Percentiles rank a stretch among this genome's conserved stretches.
These are phyloP conservation scores for Bradysia coprophila DNA, from an alignment of 1,140 invertebrate genomes.

Conservation along the genomic window DNA sequence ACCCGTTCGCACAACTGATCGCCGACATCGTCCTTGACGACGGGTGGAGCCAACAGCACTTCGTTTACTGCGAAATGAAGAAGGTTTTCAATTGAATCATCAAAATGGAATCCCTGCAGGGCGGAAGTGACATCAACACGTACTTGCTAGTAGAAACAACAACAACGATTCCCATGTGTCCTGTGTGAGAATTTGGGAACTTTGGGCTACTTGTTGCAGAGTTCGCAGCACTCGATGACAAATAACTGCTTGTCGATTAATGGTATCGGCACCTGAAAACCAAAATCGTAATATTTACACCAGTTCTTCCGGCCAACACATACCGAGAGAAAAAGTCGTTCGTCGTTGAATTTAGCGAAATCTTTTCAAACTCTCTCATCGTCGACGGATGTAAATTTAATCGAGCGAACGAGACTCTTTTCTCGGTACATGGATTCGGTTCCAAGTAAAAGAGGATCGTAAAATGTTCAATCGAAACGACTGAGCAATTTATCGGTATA, in stretches of 20 bases:
- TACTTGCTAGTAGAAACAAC: conserved; percentile 73
- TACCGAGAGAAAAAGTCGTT: neutral
- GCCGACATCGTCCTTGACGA: conserved; percentile 82
- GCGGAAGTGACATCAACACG: too few relatives aligned
- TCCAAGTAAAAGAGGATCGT: too few relatives aligned
- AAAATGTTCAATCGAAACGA: too few relatives aligned
- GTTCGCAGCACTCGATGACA: conserved; percentile 87
- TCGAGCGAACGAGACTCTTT: too few relatives aligned
- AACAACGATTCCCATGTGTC: conserved; percentile 85
- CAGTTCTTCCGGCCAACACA: neutral
- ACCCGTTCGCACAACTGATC: conserved; percentile 89
- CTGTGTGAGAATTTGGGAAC: conserved; percentile 54
- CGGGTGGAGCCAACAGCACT: conserved; percentile 76
- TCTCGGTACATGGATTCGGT: too few relatives aligned
- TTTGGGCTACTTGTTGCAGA: conserved; percentile 69
- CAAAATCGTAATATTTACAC: too few relatives aligned
- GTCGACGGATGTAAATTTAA: too few relatives aligned
- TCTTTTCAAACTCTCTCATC: too few relatives aligned
- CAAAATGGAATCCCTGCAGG: too few relatives aligned
- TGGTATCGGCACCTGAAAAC: conserved; percentile 58
- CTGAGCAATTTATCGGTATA: too few relatives aligned
- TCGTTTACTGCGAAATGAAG: too few relatives aligned
- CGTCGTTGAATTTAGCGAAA: neutral
- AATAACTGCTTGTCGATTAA: conserved; percentile 83
- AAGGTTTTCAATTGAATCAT: too few relatives aligned